A percentile compares a stretch with the other conserved stretches of the same genome.
Evolutionary conservation across 2,113 vertebrate genomes (phyloP).

Genomic region (Ochotona curzoniae): DNA sequence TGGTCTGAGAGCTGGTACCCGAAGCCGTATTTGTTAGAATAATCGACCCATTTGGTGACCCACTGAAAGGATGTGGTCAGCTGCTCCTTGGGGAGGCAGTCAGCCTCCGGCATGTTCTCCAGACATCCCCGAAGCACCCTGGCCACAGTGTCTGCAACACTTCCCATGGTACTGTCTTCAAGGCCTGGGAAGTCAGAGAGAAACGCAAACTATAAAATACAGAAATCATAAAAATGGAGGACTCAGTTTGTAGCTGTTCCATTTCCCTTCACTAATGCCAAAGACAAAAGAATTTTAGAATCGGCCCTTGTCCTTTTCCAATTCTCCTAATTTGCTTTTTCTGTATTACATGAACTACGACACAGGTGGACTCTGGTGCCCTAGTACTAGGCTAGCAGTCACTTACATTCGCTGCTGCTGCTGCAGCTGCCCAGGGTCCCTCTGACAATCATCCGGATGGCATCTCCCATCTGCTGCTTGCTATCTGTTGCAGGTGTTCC

Average conservation of each 20-base stretch:
- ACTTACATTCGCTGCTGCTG: conserved; percentile 98
- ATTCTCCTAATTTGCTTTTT: neutral
- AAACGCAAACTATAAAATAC: neutral
- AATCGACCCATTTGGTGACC: conserved; percentile 99
- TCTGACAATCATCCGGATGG: conserved; percentile 97
- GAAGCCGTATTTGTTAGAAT: conserved; percentile 99
- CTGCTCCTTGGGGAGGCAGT: conserved; percentile 91
- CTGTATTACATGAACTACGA: neutral
- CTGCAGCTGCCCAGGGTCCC: conserved; percentile 98
- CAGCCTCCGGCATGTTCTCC: conserved; percentile 95
- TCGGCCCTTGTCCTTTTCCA: neutral
- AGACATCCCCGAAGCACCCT: conserved; percentile 94
- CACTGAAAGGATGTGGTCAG: conserved; percentile 93
- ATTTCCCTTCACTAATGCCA: neutral
- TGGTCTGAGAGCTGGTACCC: conserved; percentile 99
- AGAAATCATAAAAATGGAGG: neutral
- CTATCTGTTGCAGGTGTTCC: conserved; percentile 88
- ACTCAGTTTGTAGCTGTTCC: no score
- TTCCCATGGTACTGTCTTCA: conserved; percentile 96
- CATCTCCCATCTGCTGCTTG: conserved; percentile 92
- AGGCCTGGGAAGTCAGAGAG: conserved; percentile 87
- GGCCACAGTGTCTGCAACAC: conserved; percentile 94
- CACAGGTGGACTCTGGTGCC: neutral
- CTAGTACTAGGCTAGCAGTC: neutral
- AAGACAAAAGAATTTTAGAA: neutral